Evolutionary conservation across 92 coral and sea anemone genomes (phyloP).

Genomic region (Actinernus sp.): DNA sequence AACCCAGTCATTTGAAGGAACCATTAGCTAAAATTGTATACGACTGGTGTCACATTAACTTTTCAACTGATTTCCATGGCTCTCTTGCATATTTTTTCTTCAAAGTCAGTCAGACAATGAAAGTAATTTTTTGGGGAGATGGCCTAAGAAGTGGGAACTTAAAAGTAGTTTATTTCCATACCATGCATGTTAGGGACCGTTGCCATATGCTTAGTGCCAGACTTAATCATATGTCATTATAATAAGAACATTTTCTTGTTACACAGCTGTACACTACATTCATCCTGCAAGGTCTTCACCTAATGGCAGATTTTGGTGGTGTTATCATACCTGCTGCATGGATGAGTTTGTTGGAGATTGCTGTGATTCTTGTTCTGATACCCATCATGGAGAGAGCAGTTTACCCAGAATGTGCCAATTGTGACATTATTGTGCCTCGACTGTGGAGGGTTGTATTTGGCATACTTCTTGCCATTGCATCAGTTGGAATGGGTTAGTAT

Average conservation of each 20-base stretch:
- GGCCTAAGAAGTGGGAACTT: too few relatives aligned
- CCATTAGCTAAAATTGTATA: too few relatives aligned
- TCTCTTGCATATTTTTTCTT: too few relatives aligned
- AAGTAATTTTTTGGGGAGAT: too few relatives aligned
- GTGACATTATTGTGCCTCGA: constrained; percentile 57
- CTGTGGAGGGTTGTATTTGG: constrained; percentile 83
- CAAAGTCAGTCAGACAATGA: too few relatives aligned
- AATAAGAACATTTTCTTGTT: constrained; percentile 1
- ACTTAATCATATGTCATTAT: background rate
- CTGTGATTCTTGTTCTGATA: constrained; percentile 66
- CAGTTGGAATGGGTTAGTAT: constrained; percentile 83
- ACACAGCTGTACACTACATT: constrained; percentile 86
- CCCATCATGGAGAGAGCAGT: constrained; percentile 87
- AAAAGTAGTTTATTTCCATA: too few relatives aligned
- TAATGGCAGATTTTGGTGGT: constrained; percentile 57
- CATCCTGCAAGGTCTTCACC: constrained; percentile 90
- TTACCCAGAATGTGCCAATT: constrained; percentile 67
- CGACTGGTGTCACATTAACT: too few relatives aligned
- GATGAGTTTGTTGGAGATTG: constrained; percentile 79
- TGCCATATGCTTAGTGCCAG: background rate
- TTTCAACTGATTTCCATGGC: background rate
- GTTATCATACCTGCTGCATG: constrained; percentile 91
- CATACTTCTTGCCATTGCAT: constrained; percentile 78
- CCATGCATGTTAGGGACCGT: too few relatives aligned
- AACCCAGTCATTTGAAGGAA: too few relatives aligned